These are phyloP conservation scores for Eupithecia pulchellata DNA, from an alignment of 2,888 invertebrate species.

Conservation along the genomic window DNA sequence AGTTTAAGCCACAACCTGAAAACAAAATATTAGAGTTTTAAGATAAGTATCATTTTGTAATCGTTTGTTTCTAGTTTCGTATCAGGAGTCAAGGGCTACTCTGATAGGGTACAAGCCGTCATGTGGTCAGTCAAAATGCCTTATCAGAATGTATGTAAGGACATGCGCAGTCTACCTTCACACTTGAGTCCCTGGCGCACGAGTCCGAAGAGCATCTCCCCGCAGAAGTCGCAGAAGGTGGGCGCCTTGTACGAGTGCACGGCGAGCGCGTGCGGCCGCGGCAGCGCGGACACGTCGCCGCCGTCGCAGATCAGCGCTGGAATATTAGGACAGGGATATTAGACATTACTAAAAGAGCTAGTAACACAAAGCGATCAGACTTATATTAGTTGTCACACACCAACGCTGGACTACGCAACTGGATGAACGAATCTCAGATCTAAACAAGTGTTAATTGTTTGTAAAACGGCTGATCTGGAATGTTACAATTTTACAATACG, in stretches of 20 bases:
- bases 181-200: conserved; percentile 99
- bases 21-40: not conserved
- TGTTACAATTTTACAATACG: too few relatives aligned
- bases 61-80: too few relatives aligned
- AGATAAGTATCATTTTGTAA: too few relatives aligned
- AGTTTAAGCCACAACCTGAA: conserved; percentile 98
- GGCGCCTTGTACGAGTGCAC: conserved; percentile 99
- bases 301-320: conserved; percentile 75
- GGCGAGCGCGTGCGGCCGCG: conserved; percentile 95
- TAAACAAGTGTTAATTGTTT: not conserved
- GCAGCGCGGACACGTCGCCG: conserved; percentile 80
- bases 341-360: not conserved
- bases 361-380: not conserved
- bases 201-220: conserved; percentile 99
- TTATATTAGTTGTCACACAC: not conserved
- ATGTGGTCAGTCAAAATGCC: too few relatives aligned
- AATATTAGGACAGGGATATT: conserved; percentile 8
- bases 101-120: too few relatives aligned
- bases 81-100: too few relatives aligned
- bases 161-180: conserved; percentile 91
- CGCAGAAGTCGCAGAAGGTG: conserved; percentile 99
- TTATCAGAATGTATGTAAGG: not conserved
- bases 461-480: not conserved
- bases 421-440: not conserved
- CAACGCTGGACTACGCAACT: not conserved